Conservation (phyloP, 2,113 vertebrate species). For the Choloepus hoffmanni region DNA sequence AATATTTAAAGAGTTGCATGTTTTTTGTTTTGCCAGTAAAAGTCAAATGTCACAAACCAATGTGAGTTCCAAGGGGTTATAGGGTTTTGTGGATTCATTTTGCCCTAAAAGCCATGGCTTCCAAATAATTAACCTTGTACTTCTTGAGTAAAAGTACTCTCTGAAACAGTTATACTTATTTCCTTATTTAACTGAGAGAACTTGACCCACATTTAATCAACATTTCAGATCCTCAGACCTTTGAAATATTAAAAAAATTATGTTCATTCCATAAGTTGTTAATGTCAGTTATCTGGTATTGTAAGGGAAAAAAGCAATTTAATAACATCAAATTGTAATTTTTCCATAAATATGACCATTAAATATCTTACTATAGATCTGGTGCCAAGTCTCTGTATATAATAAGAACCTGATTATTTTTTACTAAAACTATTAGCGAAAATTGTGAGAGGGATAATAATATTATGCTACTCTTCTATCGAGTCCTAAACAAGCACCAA, state of each 20-base stretch:
- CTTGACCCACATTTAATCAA: conserved; percentile 10
- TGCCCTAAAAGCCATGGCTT: conserved; percentile 20
- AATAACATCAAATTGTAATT: conserved; percentile 13
- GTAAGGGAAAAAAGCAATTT: not conserved
- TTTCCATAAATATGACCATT: conserved; percentile 2
- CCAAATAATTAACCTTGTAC: not conserved
- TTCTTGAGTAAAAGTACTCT: not conserved
- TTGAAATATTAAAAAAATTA: conserved; percentile 52
- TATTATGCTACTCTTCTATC: conserved; percentile 6
- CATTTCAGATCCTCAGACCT: not conserved
- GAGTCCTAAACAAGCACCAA: not conserved
- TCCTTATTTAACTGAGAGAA: conserved; percentile 35
- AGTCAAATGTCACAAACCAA: conserved; percentile 38
- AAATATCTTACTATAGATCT: conserved; percentile 51
- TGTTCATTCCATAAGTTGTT: not conserved
- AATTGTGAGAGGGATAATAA: conserved; percentile 23
- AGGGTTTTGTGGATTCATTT: conserved; percentile 46
- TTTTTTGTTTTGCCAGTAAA: conserved; percentile 49
- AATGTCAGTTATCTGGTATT: not conserved
- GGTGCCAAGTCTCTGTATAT: conserved; percentile 22
- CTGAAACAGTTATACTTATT: not conserved
- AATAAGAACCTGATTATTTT: conserved; percentile 47
- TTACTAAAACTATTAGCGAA: conserved; percentile 33
- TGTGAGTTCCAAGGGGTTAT: conserved; percentile 53
- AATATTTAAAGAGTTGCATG: not conserved